These are phyloP conservation scores for Florisuga fusca DNA, from an alignment of 2,797 vertebrate genomes.

Conservation along the genomic window DNA sequence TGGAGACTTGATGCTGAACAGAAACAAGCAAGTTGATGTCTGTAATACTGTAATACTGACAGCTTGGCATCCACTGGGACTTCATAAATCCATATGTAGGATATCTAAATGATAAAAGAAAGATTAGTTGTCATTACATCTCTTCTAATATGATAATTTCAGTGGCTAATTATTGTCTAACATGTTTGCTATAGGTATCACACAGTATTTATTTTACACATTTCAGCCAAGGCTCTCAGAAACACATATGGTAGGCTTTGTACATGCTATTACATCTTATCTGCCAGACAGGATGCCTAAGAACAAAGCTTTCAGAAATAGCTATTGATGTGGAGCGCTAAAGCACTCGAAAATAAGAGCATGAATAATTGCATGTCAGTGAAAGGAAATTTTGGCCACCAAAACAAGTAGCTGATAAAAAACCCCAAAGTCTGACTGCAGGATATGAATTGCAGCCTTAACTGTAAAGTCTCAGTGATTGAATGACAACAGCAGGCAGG, in stretches of 20 bases:
- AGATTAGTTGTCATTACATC: neutral
- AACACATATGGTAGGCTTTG: neutral
- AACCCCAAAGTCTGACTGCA: neutral
- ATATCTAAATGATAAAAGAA: constrained; percentile 10
- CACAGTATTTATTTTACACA: neutral
- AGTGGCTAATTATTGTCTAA: constrained; percentile 16
- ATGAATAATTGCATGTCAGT: neutral
- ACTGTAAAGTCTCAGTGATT: neutral
- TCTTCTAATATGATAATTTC: neutral
- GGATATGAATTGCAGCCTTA: neutral
- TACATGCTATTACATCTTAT: neutral
- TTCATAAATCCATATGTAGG: neutral
- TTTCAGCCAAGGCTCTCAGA: neutral
- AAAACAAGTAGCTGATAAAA: neutral
- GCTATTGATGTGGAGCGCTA: neutral
- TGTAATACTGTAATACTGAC: neutral
- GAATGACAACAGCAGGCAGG: neutral
- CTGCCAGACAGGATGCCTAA: neutral
- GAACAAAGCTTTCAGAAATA: neutral
- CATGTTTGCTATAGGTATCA: neutral
- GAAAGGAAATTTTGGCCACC: neutral
- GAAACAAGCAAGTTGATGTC: neutral
- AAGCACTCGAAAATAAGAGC: neutral
- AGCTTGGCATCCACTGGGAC: neutral
- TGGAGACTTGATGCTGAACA: neutral